Base-by-base conservation (phyloP, 2,113 vertebrate genomes). In the Thunnus thynnus region DNA sequence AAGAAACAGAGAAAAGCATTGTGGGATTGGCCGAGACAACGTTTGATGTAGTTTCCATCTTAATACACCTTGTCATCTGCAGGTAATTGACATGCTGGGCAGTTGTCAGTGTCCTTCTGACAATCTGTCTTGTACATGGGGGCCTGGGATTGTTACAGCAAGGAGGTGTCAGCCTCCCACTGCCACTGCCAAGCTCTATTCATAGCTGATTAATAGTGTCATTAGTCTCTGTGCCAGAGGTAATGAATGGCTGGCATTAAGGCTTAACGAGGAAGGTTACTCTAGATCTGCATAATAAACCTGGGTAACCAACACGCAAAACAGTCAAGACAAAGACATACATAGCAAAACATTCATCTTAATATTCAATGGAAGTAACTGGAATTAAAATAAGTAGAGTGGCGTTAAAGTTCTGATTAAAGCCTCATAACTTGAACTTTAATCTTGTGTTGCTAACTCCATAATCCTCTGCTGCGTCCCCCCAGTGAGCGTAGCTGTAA, bases 161-260 rank as follows among this genome's bases (percentile, higher is more conserved):
- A 80, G 88, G 80, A 79, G 74, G 78, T 83, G 80, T 82, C 86
- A 84, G 87, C 80, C 81, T 82, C 89, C 83, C 58, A 51, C 73
- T 63, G 72, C 72, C n/a, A 48, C 76, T 79, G 86, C 80, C 65
- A 75, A 78, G 72, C 82, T 89, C 92, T 89, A 89, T 91, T 93
- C 88, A 90, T 87, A 90, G 91, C 86, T 93, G 92, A 94, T 93
- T 91, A 94, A 94, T 93, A 68, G 88, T 82, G 78, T 82, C 92
- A 93, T 94, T 94, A 94, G 93, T 91, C 80, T 85, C 58, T 25
- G 87, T 86, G 88, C 88, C 87, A 79, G 80, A 74, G 86, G 90
- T 94, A 94, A 94, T 94, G 92, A 94, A 94, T 94, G 90, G 90
- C 87, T 86, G 90, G 88, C 89, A 94, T 94, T 93, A 94, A 77